phyloP scores from a whole-genome alignment of 2,888 invertebrate species.

The Pristionchus japonicus region DNA sequence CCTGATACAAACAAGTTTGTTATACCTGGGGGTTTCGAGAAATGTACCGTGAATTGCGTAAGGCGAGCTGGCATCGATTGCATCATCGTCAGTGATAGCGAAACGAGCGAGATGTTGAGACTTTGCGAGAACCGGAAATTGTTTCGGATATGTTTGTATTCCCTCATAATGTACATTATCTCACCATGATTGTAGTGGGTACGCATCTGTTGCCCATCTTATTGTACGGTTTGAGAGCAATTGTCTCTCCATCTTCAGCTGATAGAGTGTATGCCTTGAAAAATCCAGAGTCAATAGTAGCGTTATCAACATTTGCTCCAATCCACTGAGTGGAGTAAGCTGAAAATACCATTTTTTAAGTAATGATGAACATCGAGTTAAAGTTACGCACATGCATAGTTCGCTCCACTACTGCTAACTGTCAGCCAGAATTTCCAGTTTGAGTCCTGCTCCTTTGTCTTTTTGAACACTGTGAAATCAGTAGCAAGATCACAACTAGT shows the following conservation, averaged over 20 bases:
- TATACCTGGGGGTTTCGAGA: not conserved
- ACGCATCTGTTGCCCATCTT: not conserved
- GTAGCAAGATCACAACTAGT: not conserved
- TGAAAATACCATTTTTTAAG: not conserved
- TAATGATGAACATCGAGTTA: not conserved
- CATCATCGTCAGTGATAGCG: not conserved
- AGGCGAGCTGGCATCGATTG: not conserved
- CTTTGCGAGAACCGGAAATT: not conserved
- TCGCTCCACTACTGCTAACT: not conserved
- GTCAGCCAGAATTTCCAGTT: conserved; percentile 10
- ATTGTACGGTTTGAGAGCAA: not conserved
- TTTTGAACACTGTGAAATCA: not conserved
- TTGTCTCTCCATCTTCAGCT: not conserved
- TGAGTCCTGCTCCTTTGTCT: not conserved
- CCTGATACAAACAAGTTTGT: not conserved
- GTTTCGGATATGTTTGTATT: not conserved
- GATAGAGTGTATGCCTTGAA: not conserved
- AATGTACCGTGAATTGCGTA: conserved; percentile 9
- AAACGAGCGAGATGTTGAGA: not conserved
- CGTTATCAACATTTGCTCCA: not conserved
- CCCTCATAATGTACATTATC: not conserved
- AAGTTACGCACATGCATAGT: not conserved
- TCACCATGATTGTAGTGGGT: conserved; percentile 11
- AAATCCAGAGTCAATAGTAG: not conserved
- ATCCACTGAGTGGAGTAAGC: not conserved